Evolutionary conservation across 1,140 invertebrate genomes (phyloP).

Genomic region (Listronotus oregonensis): DNA sequence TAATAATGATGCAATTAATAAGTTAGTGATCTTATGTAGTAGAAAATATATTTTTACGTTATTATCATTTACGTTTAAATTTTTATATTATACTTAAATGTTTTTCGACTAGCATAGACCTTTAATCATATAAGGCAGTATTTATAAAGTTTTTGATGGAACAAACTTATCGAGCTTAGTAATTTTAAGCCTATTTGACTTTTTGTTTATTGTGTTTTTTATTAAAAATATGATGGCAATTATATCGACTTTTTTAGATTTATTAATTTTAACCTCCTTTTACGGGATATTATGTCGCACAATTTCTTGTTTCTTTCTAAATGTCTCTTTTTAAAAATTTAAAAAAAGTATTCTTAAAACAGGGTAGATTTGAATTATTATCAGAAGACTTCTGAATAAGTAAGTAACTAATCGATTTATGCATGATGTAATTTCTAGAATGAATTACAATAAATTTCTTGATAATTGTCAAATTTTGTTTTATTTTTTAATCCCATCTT

Average conservation of each 20-base stretch:
- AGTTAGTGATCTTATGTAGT: conserved; percentile 12
- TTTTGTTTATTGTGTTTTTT: neutral
- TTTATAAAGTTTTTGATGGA: conserved; percentile 5
- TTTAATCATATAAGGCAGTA: conserved; percentile 11
- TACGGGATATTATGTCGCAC: neutral
- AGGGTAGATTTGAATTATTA: conserved; percentile 26
- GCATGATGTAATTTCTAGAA: conserved; percentile 21
- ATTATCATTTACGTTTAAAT: conserved; percentile 7
- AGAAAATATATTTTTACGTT: conserved; percentile 21
- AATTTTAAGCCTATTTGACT: conserved; percentile 5
- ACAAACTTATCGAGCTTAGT: conserved; percentile 15
- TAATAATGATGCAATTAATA: conserved; percentile 5
- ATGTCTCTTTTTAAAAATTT: conserved; percentile 3
- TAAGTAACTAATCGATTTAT: conserved; percentile 15
- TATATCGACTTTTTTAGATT: neutral
- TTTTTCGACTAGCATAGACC: conserved; percentile 10
- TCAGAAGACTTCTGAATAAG: neutral
- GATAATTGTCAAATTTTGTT: conserved; percentile 17
- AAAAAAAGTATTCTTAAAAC: conserved; percentile 27
- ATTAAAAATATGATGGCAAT: neutral
- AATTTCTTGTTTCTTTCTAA: conserved; percentile 7
- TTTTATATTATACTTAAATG: conserved; percentile 4
- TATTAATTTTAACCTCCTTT: neutral
- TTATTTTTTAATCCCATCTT: conserved; percentile 1
- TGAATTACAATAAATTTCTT: conserved; percentile 13